These are phyloP conservation scores for Epirrhoe alternata DNA, from an alignment of 2,888 invertebrate species.

Conservation along the genomic window DNA sequence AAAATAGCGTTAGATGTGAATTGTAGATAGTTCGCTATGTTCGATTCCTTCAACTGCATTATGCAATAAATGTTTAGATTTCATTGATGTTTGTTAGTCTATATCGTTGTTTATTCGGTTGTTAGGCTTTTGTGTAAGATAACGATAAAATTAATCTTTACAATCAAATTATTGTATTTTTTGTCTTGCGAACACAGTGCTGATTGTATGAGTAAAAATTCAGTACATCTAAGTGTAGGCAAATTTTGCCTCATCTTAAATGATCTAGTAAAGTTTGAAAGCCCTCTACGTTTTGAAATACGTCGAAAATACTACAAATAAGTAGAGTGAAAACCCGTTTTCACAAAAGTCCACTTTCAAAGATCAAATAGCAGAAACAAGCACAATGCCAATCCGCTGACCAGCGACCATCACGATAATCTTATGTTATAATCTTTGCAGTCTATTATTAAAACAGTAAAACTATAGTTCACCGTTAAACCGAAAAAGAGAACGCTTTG, in stretches of 20 bases:
- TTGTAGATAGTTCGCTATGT: conserved; percentile 36
- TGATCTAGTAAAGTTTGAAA: no score
- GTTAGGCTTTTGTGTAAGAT: conserved; percentile 2
- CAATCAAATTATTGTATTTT: no score
- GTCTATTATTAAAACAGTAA: conserved; percentile 54
- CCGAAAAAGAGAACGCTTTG: conserved; percentile 66
- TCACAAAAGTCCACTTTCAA: conserved; percentile 21
- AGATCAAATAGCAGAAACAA: conserved; percentile 26
- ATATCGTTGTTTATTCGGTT: conserved; percentile 25
- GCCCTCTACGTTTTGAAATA: no score
- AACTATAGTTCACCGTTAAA: conserved; percentile 63
- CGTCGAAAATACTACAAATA: no score
- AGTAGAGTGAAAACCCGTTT: neutral
- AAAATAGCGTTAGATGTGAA: conserved; percentile 16
- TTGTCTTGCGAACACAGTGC: no score
- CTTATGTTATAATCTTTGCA: conserved; percentile 38
- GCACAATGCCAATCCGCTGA: conserved; percentile 27
- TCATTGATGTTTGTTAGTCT: conserved; percentile 35
- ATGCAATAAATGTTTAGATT: conserved; percentile 43
- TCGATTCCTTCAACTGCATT: conserved; percentile 53
- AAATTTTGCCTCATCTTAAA: no score
- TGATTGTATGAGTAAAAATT: no score
- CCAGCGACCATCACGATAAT: conserved; percentile 33
- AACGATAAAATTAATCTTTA: no score
- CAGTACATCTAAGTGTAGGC: no score